A percentile compares a stretch with the other conserved stretches of the same genome.
Evolutionary conservation across 92 coral and sea anemone genomes (phyloP).

Genomic region (Palythoa caribaeorum): DNA sequence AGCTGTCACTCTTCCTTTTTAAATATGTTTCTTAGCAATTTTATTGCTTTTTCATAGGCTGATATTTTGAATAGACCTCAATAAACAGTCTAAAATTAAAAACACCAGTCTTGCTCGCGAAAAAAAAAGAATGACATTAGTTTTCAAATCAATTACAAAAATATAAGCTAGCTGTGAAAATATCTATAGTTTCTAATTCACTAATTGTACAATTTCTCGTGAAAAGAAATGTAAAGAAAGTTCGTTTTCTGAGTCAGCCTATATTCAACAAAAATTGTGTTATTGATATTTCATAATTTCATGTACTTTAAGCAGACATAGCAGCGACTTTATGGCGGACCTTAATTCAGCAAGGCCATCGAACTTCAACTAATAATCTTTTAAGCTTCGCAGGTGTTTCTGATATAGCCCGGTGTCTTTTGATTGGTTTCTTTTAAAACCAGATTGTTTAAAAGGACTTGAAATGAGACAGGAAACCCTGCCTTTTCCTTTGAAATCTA

Average conservation of each 20-base stretch:
- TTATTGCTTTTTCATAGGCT: background rate
- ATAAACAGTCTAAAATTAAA: background rate
- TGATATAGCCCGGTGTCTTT: background rate
- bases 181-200: too few relatives aligned
- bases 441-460: background rate
- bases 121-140: background rate
- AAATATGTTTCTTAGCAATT: background rate
- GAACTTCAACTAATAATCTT: background rate
- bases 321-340: background rate
- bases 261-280: background rate
- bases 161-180: too few relatives aligned
- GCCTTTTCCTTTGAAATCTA: too few relatives aligned
- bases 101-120: background rate
- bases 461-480: too few relatives aligned
- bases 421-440: slow-evolving; percentile 8
- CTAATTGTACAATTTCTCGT: too few relatives aligned
- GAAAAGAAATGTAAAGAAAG: too few relatives aligned
- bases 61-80: background rate
- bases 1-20: background rate
- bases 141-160: background rate
- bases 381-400: slow-evolving; percentile 7
- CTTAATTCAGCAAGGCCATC: background rate
- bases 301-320: background rate
- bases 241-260: background rate
- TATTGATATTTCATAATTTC: background rate